Evolutionary conservation across 1,140 invertebrate species (phyloP), one percentile per base, ranked within the genome.

Genomic region (Drosophila leontia): DNA sequence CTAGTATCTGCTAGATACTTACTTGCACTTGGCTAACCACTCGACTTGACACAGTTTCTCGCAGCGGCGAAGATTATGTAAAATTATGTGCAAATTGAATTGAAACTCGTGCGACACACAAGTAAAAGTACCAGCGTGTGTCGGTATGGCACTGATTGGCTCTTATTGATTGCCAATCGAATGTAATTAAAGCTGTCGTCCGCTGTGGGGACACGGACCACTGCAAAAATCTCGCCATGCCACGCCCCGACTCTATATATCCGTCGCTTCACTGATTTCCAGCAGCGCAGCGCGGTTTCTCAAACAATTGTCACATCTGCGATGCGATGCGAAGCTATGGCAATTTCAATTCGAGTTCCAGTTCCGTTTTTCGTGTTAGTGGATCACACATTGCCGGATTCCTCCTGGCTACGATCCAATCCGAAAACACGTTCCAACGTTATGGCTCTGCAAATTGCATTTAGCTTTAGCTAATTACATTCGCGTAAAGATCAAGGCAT

Each of bases 81-180:
- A 72, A 72, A 72, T 72, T 72, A 72, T 72, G 69, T 72, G 69
- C 32, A 72, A 72, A 72, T 72, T 72, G 45, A 51, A 72, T 72
- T 72, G 69, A 72, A 72, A 72, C 67, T 68, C 67, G 32, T 58
- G 67, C 45, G 53, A 65, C 44, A 55, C 57, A 68, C 57, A 68
- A 63, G 74, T 85, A 85, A 84, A 81, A 84, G 82, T 80, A 45
- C 61, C 19, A 58, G 45, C 75, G 48, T 17, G 35, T 60, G 48
- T 78, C 29, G 39, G 42, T 60, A 55, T 67, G 55, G 56, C 76
- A 70, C 41, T 87, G 83, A 87, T 87, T 87, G 80, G 71, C 86
- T 70, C 71, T 80, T 88, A 87, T 88, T 87, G 83, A 87, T 87
- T 87, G 83, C 86, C 84, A 88, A 87, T 87, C 84, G 80, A 87